A percentile compares a stretch with the other conserved stretches of the same genome.
Conservation (phyloP, 2,113 vertebrate species). For the Porphyrio hochstetteri region DNA sequence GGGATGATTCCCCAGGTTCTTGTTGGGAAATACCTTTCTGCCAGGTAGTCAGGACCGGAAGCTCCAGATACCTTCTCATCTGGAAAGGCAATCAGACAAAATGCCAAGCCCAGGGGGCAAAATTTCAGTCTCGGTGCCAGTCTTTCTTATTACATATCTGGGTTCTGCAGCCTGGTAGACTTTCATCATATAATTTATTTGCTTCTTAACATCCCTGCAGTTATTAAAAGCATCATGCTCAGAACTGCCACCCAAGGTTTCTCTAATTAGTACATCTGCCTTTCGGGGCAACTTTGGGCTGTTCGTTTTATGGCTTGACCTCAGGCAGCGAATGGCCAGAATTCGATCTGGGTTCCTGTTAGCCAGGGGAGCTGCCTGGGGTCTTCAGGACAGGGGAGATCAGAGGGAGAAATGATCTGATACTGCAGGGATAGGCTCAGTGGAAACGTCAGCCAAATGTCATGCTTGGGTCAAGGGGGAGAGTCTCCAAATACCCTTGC, state of each 20-base stretch:
- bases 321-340: background rate
- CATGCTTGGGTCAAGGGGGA: background rate
- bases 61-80: conserved; percentile 39
- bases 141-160: conserved; percentile 51
- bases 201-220: conserved; percentile 64
- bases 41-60: conserved; percentile 33
- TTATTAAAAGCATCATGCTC: conserved; percentile 45
- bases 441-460: background rate
- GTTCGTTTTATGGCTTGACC: conserved; percentile 30
- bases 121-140: conserved; percentile 59
- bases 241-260: conserved; percentile 30
- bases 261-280: conserved; percentile 61
- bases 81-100: conserved; percentile 47
- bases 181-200: conserved; percentile 66
- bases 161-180: conserved; percentile 45
- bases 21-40: conserved; percentile 50
- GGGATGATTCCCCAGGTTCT: background rate
- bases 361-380: background rate
- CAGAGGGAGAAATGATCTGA: background rate
- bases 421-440: background rate
- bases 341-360: background rate
- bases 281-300: background rate
- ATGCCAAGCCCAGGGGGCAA: conserved; percentile 53
- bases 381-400: background rate
- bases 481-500: background rate